Conservation (phyloP, 1,140 invertebrate genomes). For the Drosophila lacteicornis region DNA sequence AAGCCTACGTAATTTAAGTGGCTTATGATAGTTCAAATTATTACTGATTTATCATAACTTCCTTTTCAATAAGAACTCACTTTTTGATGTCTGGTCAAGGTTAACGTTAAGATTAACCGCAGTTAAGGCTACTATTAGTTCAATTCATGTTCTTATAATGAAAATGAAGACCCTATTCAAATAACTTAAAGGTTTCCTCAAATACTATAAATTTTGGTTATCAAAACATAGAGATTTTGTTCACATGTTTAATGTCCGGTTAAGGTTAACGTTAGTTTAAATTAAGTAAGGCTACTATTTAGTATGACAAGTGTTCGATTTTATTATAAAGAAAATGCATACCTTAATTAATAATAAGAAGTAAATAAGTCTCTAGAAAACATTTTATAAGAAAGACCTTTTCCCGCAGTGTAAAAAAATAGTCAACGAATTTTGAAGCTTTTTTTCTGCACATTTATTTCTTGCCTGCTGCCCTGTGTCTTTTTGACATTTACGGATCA, state of each 20-base stretch:
- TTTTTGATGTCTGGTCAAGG: not conserved
- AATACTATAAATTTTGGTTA: not conserved
- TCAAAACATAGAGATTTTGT: not conserved
- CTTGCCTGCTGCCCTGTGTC: constrained; percentile 19
- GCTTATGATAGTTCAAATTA: no score
- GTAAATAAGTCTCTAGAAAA: not conserved
- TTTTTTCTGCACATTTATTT: constrained; percentile 19
- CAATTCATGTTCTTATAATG: not conserved
- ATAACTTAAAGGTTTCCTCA: no score
- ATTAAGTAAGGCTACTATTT: no score
- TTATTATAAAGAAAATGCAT: no score
- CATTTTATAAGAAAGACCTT: no score
- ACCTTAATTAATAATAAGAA: no score
- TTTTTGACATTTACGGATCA: constrained; percentile 84
- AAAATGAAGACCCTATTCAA: not conserved
- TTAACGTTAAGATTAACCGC: not conserved
- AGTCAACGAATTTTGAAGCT: constrained; percentile 15
- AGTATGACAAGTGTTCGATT: no score
- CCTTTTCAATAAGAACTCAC: no score
- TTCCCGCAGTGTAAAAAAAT: constrained; percentile 8
- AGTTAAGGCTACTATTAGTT: not conserved
- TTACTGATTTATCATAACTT: no score
- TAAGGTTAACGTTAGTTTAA: not conserved
- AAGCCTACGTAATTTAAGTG: not conserved
- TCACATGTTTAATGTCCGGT: not conserved